Conservation (phyloP, 2,113 vertebrate species). For the Tretioscincus oriximinensis region DNA sequence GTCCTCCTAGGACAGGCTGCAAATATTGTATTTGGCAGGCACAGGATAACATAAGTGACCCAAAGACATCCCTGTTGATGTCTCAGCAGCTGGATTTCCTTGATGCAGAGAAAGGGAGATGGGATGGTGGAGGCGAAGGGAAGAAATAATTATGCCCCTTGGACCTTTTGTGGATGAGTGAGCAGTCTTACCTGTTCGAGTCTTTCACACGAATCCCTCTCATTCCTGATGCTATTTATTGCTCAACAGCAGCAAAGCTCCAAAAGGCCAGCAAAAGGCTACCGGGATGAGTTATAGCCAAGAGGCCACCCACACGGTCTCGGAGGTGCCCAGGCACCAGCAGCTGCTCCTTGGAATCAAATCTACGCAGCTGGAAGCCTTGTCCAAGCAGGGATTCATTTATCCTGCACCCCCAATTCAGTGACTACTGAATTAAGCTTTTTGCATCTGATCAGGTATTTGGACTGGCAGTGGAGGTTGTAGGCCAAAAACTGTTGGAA, state of each 20-base stretch:
- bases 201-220: neutral
- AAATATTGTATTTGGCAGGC: conserved; percentile 39
- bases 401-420: neutral
- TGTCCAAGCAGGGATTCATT: neutral
- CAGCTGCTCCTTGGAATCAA: neutral
- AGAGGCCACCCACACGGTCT: neutral
- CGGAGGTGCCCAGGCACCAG: neutral
- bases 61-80: conserved; percentile 32
- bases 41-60: conserved; percentile 11
- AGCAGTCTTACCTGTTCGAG: neutral
- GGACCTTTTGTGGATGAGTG: neutral
- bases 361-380: neutral
- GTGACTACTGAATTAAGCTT: too few relatives aligned
- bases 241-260: fast-evolving
- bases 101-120: neutral
- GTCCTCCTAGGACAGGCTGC: conserved; percentile 43
- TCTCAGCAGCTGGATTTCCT: conserved; percentile 9
- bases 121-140: too few relatives aligned
- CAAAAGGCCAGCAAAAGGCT: neutral
- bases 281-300: fast-evolving
- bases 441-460: too few relatives aligned
- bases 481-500: too few relatives aligned
- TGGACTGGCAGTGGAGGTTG: too few relatives aligned
- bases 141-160: neutral
- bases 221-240: neutral